Base-by-base conservation (phyloP, 2,888 invertebrate species). In the Drosophila pegasa region DNA sequence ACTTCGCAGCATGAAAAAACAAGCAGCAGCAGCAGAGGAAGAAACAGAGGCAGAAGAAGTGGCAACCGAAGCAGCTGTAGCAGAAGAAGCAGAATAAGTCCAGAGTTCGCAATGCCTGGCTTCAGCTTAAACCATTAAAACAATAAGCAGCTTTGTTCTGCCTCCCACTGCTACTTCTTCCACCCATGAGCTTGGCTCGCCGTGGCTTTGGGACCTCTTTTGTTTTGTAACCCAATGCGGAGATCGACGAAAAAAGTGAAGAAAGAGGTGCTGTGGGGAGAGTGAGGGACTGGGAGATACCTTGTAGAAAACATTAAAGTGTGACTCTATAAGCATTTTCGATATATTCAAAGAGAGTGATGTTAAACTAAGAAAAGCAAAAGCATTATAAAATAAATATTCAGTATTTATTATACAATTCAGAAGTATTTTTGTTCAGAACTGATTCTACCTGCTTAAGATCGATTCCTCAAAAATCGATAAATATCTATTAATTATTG, bases 101-200 rank as follows among this genome's bases (percentile, higher is more conserved):
- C 51, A 56, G 38, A 47, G 57, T 58, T 57, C 59, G 64, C 51
- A 38, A 37, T 43, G 43, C 43, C 74, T 68, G 66, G 52, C 60
- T 67, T 68, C 86, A 54, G 65, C 74, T 87, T 80, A 87, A 89
- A 88, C 89, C 87, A 86, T 88, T 88, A 83, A 88, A 89, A 88
- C 87, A 89, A 89, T 89, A 86, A 86, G 87, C 78, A 71, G 84
- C 85, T 89, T 86, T 86, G 89, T 86, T 82, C 87, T 62, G 71
- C 75, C 56, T 50, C 22, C 16, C 27, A 2, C 33, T 35, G 9
- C 50, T 50, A 2, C 33, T 35, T n/a, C 50, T 50, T 61, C 76
- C 67, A 71, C 69, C 66, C 67, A 69, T 64, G 69, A 75, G 47
- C 71, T 66, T 68, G 60, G n/a, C n/a, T 70, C 55, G 51, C 29